Evolutionary conservation across 1,140 invertebrate species (phyloP).

Genomic region (Spodoptera frugiperda): DNA sequence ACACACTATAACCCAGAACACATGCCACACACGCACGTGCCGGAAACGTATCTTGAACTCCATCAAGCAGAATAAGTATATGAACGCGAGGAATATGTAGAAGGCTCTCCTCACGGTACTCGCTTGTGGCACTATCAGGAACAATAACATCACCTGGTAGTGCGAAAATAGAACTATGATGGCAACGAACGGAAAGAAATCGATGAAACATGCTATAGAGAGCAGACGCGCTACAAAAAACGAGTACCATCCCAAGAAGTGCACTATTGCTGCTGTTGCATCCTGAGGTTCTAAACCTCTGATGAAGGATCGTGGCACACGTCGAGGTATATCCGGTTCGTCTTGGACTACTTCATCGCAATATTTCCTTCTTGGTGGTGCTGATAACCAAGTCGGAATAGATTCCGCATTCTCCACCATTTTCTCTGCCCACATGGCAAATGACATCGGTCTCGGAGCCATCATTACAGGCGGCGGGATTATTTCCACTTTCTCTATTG

Average conservation of each 20-base stretch:
- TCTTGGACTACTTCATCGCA: slow-evolving; percentile 71
- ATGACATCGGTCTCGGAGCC: slow-evolving; percentile 72
- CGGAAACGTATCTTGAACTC: slow-evolving; percentile 92
- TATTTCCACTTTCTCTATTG: slow-evolving; percentile 73
- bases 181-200: slow-evolving; percentile 88
- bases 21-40: slow-evolving; percentile 89
- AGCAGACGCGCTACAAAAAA: slow-evolving; percentile 90
- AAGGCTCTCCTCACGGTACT: slow-evolving; percentile 85
- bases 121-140: slow-evolving; percentile 87
- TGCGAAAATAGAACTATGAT: slow-evolving; percentile 87
- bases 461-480: slow-evolving; percentile 69
- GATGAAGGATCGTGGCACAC: slow-evolving; percentile 68
- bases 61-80: slow-evolving; percentile 91
- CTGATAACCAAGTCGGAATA: slow-evolving; percentile 76
- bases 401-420: slow-evolving; percentile 79
- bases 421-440: slow-evolving; percentile 79
- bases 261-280: slow-evolving; percentile 87
- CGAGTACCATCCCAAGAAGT: slow-evolving; percentile 90
- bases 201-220: slow-evolving; percentile 89
- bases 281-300: slow-evolving; percentile 90
- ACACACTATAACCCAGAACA: slow-evolving; percentile 88
- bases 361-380: slow-evolving; percentile 74
- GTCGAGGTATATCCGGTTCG: slow-evolving; percentile 73
- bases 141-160: slow-evolving; percentile 87
- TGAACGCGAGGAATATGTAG: slow-evolving; percentile 89